phyloP scores from a whole-genome alignment of 2,113 vertebrate species.

The Galbula dea region DNA sequence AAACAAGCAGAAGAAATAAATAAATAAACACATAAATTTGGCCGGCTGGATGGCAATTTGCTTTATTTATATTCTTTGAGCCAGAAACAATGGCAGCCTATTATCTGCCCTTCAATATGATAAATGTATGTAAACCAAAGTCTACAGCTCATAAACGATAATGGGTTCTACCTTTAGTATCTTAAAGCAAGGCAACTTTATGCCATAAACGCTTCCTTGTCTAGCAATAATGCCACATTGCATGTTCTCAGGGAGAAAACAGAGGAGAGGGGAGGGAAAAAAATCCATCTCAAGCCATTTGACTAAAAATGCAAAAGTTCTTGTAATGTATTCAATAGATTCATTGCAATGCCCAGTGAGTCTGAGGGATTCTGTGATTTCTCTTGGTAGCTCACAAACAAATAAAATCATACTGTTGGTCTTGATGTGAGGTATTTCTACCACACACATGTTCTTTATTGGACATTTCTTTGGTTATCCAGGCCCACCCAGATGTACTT shows the following conservation, averaged over 20 bases:
- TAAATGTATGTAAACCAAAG: slow-evolving; percentile 21
- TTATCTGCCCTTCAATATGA: background rate
- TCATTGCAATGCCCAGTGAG: background rate
- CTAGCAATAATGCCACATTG: background rate
- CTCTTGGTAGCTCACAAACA: background rate
- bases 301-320: slow-evolving; percentile 36
- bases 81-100: background rate
- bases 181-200: slow-evolving; percentile 56
- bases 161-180: slow-evolving; percentile 1
- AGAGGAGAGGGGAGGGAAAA: background rate
- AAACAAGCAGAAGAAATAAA: background rate
- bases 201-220: background rate
- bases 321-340: slow-evolving; percentile 48
- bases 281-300: background rate
- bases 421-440: background rate
- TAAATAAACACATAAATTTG: background rate
- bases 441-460: rapidly evolving
- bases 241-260: background rate
- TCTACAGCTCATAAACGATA: slow-evolving; percentile 14
- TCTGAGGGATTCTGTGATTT: background rate
- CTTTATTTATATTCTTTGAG: background rate
- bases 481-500: background rate
- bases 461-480: background rate
- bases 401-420: rapidly evolving
- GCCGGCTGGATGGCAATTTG: background rate